A percentile compares a stretch with the other conserved stretches of the same genome.
phyloP scores from a whole-genome alignment of 2,113 vertebrate species.

The Megalops atlanticus region DNA sequence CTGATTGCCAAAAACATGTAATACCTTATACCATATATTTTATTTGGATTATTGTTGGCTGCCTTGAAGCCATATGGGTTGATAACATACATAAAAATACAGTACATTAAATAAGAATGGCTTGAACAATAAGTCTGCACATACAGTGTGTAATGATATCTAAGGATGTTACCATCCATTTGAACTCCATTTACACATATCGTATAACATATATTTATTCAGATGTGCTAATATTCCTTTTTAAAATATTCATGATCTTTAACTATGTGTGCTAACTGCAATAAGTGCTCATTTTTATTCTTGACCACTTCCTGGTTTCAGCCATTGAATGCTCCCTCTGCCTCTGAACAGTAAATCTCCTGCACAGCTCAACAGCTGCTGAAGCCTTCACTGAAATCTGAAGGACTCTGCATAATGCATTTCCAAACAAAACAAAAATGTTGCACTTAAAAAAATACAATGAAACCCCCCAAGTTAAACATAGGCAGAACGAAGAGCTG shows the following conservation, averaged over 20 bases:
- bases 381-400: neutral
- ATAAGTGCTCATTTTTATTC: neutral
- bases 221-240: no score
- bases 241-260: no score
- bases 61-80: no score
- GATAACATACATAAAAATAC: no score
- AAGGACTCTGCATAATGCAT: conserved; percentile 7
- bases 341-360: neutral
- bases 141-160: no score
- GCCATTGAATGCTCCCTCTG: neutral
- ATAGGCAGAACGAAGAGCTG: conserved; percentile 88
- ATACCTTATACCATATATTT: no score
- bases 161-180: no score
- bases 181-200: no score
- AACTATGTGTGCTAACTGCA: neutral
- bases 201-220: no score
- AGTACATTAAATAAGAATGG: no score
- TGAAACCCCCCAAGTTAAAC: conserved; percentile 67
- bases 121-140: no score
- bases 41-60: no score
- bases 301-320: neutral
- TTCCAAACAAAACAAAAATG: conserved; percentile 2
- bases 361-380: neutral
- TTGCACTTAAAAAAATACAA: conserved; percentile 23
- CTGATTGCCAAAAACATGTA: neutral